Percentiles rank a stretch among this genome's conserved stretches.
Evolutionary conservation across 2,888 invertebrate genomes (phyloP).

Genomic region (Netelia fuscicornis): DNA sequence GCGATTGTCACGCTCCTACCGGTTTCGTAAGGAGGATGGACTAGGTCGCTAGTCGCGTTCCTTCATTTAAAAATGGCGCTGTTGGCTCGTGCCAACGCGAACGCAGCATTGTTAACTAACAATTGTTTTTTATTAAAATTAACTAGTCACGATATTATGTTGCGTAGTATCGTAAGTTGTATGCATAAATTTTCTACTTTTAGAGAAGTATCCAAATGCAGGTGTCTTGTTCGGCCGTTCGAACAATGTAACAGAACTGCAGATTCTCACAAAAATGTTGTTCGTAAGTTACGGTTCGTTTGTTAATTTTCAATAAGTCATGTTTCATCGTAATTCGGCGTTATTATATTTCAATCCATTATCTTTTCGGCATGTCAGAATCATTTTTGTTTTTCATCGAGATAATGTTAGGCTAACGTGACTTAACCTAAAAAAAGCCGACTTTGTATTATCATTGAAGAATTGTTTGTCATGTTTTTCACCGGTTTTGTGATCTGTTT

Average conservation of each 20-base stretch:
- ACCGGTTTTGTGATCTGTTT: neutral
- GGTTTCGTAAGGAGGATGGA: no score
- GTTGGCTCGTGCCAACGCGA: constrained; percentile 71
- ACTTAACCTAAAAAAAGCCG: constrained; percentile 49
- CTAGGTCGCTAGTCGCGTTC: constrained; percentile 21
- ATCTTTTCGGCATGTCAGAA: neutral
- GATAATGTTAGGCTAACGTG: neutral
- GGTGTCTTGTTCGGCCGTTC: constrained; percentile 28
- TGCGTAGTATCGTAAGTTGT: constrained; percentile 46
- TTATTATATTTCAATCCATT: neutral
- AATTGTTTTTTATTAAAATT: constrained; percentile 71
- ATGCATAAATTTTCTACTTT: constrained; percentile 39
- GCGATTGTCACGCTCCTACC: neutral
- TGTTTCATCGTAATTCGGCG: neutral
- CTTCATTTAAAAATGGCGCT: constrained; percentile 75
- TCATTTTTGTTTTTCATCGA: neutral
- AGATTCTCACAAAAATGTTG: constrained; percentile 45
- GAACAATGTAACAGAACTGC: constrained; percentile 58
- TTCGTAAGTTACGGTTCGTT: constrained; percentile 54
- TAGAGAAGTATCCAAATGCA: constrained; percentile 29
- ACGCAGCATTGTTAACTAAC: constrained; percentile 71
- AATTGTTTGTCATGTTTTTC: neutral
- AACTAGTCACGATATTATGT: constrained; percentile 52
- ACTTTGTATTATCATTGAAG: neutral
- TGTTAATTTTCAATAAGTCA: constrained; percentile 55